Evolutionary conservation across 1,140 invertebrate species (phyloP).

Genomic region (Eumeta japonica): DNA sequence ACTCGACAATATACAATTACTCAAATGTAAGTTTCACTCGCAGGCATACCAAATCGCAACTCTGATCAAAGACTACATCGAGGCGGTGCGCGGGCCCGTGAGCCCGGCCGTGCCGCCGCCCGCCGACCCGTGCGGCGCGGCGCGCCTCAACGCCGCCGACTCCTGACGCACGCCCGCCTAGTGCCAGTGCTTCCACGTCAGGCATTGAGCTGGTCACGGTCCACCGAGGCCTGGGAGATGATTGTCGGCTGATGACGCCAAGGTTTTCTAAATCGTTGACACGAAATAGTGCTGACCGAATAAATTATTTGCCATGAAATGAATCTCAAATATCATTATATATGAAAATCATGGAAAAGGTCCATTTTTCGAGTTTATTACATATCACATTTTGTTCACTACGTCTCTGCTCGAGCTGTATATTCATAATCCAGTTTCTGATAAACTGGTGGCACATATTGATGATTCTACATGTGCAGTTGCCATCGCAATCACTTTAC

Average conservation of each 20-base stretch:
- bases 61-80: slow-evolving; percentile 88
- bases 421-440: too few species aligned
- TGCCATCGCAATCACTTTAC: too few species aligned
- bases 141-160: slow-evolving; percentile 12
- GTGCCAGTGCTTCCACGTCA: slow-evolving; percentile 55
- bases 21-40: slow-evolving; percentile 18
- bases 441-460: too few species aligned
- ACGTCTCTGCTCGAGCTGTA: too few species aligned
- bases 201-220: slow-evolving; percentile 15
- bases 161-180: slow-evolving; percentile 48
- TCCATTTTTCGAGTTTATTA: background rate
- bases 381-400: too few species aligned
- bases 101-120: slow-evolving; percentile 35
- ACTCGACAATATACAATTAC: slow-evolving; percentile 5
- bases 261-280: too few species aligned
- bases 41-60: slow-evolving; percentile 93
- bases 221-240: slow-evolving; percentile 4
- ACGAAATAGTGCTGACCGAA: too few species aligned
- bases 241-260: too few species aligned
- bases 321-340: too few species aligned
- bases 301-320: too few species aligned
- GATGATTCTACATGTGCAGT: too few species aligned
- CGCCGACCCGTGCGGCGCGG: slow-evolving; percentile 15
- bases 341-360: background rate
- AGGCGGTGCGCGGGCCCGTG: slow-evolving; percentile 66